phyloP scores from a whole-genome alignment of 2,113 vertebrate genomes.

The Corythoichthys intestinalis region DNA sequence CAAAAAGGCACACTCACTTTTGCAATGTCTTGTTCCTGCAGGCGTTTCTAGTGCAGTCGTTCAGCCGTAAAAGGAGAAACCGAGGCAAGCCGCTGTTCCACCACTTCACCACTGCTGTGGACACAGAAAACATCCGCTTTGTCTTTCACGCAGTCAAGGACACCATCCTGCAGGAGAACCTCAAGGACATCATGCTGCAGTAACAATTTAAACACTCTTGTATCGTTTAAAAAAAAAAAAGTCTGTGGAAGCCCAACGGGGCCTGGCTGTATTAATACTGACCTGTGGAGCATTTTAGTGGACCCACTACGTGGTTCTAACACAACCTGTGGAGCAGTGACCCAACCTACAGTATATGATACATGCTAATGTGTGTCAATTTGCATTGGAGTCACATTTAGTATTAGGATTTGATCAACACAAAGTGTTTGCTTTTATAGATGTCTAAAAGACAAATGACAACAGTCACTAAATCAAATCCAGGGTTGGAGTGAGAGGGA shows the following conservation, averaged over 20 bases:
- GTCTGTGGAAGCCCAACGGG: constrained; percentile 37
- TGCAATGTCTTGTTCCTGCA: constrained; percentile 24
- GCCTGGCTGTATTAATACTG: constrained; percentile 17
- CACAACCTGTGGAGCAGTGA: constrained; percentile 43
- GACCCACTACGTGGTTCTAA: constrained; percentile 28
- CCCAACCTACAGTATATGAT: background rate
- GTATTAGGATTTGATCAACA: background rate
- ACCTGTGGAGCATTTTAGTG: constrained; percentile 33
- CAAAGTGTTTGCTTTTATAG: constrained; percentile 29
- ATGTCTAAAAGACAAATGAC: constrained; percentile 47
- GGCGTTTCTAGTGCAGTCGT: constrained; percentile 88
- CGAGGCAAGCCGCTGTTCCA: constrained; percentile 91
- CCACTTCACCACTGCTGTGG: constrained; percentile 96
- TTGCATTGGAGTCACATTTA: constrained; percentile 9
- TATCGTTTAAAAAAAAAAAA: too few species aligned
- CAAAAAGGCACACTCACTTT: background rate
- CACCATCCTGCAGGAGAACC: constrained; percentile 96
- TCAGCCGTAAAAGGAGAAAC: constrained; percentile 88
- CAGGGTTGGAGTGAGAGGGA: constrained; percentile 1
- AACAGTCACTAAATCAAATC: constrained; percentile 51
- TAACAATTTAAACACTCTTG: constrained; percentile 59
- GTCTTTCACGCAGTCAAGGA: constrained; percentile 97
- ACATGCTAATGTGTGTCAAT: constrained; percentile 18
- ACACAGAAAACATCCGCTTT: constrained; percentile 97
- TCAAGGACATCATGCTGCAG: constrained; percentile 98